phyloP scores from a whole-genome alignment of 2,113 vertebrate genomes.

The Passer domesticus region DNA sequence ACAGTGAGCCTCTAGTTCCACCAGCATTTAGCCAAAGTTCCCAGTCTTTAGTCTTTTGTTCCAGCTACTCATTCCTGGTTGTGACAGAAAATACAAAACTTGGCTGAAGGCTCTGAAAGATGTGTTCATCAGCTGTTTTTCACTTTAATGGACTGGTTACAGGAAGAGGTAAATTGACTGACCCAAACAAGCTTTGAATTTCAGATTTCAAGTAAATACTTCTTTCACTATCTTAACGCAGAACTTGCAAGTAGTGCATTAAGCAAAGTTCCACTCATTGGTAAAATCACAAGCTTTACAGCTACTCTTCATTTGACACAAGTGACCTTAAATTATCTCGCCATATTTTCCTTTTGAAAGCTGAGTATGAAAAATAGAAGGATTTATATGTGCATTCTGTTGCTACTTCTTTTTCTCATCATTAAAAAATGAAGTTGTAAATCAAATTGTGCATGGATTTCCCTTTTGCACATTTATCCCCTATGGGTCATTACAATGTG shows the following conservation, averaged over 20 bases:
- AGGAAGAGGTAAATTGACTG: not conserved
- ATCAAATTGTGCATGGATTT: slow-evolving; percentile 46
- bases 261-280: not conserved
- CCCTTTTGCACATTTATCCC: slow-evolving; percentile 46
- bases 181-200: not conserved
- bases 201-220: not conserved
- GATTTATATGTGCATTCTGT: slow-evolving; percentile 38
- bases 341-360: slow-evolving; percentile 5
- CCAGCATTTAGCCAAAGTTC: not conserved
- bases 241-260: not conserved
- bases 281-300: not conserved
- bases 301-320: not conserved
- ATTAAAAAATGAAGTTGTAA: slow-evolving; percentile 40
- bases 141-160: not conserved
- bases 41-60: not conserved
- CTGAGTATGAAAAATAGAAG: slow-evolving; percentile 30
- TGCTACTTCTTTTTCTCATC: slow-evolving; percentile 37
- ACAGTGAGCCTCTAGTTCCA: not conserved
- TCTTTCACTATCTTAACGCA: not conserved
- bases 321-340: slow-evolving; percentile 35
- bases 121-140: not conserved
- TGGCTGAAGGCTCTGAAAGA: not conserved
- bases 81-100: not conserved
- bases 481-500: not conserved
- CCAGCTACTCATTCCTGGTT: not conserved